These are phyloP conservation scores for Salarias fasciatus DNA, from an alignment of 2,797 vertebrate species.

Conservation along the genomic window DNA sequence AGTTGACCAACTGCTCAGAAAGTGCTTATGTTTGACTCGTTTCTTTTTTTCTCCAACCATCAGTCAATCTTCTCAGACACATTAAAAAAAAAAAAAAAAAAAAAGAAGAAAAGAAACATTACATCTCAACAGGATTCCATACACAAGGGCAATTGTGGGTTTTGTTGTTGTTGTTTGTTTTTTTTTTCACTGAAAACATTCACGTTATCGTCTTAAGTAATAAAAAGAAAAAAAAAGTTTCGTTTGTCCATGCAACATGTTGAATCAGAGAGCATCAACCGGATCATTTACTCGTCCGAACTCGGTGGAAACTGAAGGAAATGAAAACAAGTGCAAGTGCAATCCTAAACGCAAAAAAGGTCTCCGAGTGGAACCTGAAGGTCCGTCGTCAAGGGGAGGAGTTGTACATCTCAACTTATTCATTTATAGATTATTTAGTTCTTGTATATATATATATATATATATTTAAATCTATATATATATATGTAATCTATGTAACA, in stretches of 20 bases:
- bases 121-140: slow-evolving; percentile 50
- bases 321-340: slow-evolving; percentile 74
- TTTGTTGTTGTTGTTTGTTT: slow-evolving; percentile 42
- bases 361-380: slow-evolving; percentile 66
- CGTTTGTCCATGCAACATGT: slow-evolving; percentile 69
- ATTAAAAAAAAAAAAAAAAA: slow-evolving; percentile 35
- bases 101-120: too few relatives aligned
- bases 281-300: too few relatives aligned
- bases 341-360: slow-evolving; percentile 77
- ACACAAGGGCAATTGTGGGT: slow-evolving; percentile 53
- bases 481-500: slow-evolving; percentile 78
- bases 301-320: slow-evolving; percentile 46
- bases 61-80: slow-evolving; percentile 65
- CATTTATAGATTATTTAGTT: slow-evolving; percentile 74
- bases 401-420: slow-evolving; percentile 69
- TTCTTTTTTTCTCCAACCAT: slow-evolving; percentile 26
- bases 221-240: slow-evolving; percentile 60
- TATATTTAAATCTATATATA: slow-evolving; percentile 46
- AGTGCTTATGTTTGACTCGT: slow-evolving; percentile 71
- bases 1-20: slow-evolving; percentile 78
- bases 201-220: slow-evolving; percentile 64
- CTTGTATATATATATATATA: slow-evolving; percentile 49
- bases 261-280: slow-evolving; percentile 35
- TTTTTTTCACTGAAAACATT: slow-evolving; percentile 71
- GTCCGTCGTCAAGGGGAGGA: slow-evolving; percentile 69